Base-by-base conservation (phyloP, 64 coral and sea anemone species). In the Actinia equina region DNA sequence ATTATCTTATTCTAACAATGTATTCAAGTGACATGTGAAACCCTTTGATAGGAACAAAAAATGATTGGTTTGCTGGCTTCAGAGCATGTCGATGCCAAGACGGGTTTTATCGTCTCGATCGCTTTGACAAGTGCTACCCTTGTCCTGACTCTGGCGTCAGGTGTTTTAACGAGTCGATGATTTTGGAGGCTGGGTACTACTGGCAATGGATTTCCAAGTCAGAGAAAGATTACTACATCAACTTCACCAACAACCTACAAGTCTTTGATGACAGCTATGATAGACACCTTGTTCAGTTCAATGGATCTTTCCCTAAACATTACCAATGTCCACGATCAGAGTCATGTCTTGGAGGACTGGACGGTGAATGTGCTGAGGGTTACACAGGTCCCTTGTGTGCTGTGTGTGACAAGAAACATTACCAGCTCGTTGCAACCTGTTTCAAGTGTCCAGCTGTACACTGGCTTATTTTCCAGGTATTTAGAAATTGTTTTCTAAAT, bases 371-470 rank as follows among this genome's bases (percentile, higher is more conserved):
- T 78, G 82, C 89, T 19, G 13, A 22, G 65, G 89, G 89, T 22
- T 90, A 90, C 64, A 53, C 52, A 17, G 89, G 89, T 43, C 89
- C 89, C 20, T 83, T 90, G 13, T 90, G 89, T 52, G 89, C 89
- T 13, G 89, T 85, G 7, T 90, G 89, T 82, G 83, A 82, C 51
- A 46, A 85, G 26, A 82, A 82, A 12, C 46, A 90, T 85, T 90
- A 90, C 83, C 60, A 78, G 44, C 41, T 90, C 22, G 14, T 90
- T 22, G 84, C 65, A 80, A 44, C 44, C 14, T 90, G 89, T 78
- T 82, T 69, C 70, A 74, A 85, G 44, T 90, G 89, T 49, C 89
- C 89, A 8, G 56, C 7, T 26, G 52, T 55, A 4, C 25, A 45
- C 2, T 90, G 89, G 89, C 83, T 90, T 18, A 12, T 90, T 84